These are phyloP conservation scores for Drosophila takahashii DNA, from an alignment of 1,140 invertebrate species.

Conservation along the genomic window DNA sequence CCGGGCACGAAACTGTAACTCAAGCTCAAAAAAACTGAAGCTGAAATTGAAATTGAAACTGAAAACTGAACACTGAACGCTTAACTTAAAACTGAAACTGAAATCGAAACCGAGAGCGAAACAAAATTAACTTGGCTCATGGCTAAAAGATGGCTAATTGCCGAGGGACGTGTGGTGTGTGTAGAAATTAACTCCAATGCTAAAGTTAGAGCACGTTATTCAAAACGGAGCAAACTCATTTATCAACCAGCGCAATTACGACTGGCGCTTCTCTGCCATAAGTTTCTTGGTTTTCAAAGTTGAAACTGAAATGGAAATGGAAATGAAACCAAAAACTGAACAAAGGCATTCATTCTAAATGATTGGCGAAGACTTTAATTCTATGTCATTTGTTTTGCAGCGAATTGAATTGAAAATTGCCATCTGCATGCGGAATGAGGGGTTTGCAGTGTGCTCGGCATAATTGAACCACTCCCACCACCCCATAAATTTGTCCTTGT, in stretches of 20 bases:
- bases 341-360: slow-evolving; percentile 10
- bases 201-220: slow-evolving; percentile 67
- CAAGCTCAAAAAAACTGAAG: slow-evolving; percentile 12
- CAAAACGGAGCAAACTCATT: slow-evolving; percentile 75
- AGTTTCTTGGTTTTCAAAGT: slow-evolving; percentile 7
- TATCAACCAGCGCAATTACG: slow-evolving; percentile 50
- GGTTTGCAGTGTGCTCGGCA: slow-evolving; percentile 5
- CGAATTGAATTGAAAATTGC: slow-evolving; percentile 31
- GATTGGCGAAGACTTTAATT: slow-evolving; percentile 27
- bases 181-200: slow-evolving; percentile 73
- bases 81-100: slow-evolving; percentile 19
- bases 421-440: slow-evolving; percentile 21
- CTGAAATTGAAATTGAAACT: slow-evolving; percentile 13
- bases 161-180: slow-evolving; percentile 56
- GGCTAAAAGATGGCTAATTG: slow-evolving; percentile 77
- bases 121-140: slow-evolving; percentile 55
- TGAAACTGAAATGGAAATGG: background rate
- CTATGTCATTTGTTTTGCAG: slow-evolving; percentile 24
- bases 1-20: slow-evolving; percentile 56
- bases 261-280: slow-evolving; percentile 30
- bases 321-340: background rate
- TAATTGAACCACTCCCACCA: slow-evolving; percentile 41
- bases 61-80: slow-evolving; percentile 17
- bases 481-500: slow-evolving; percentile 18
- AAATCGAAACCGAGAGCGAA: slow-evolving; percentile 36